Evolutionary conservation across 2,888 invertebrate species (phyloP).

Genomic region (Papilio elwesi): DNA sequence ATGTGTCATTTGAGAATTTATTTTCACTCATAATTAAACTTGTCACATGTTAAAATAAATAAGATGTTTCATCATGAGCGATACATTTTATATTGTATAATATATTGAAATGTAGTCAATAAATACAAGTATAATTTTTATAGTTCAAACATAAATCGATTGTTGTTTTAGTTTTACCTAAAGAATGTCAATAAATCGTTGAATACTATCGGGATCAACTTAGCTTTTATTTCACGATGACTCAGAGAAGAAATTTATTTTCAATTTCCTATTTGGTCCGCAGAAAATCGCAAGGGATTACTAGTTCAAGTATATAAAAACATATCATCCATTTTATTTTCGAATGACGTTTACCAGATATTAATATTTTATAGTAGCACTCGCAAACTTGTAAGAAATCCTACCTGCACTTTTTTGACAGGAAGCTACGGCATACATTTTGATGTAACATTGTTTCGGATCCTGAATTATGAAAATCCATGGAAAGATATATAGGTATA

Average conservation of each 20-base stretch:
- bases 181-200: slow-evolving; percentile 1
- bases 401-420: too few relatives aligned
- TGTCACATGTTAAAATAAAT: too few relatives aligned
- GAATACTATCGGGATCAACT: slow-evolving; percentile 21
- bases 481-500: too few relatives aligned
- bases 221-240: slow-evolving; percentile 18
- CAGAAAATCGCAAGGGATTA: slow-evolving; percentile 4
- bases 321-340: not conserved
- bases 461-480: too few relatives aligned
- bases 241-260: slow-evolving; percentile 21
- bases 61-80: too few relatives aligned
- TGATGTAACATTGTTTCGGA: too few relatives aligned
- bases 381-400: too few relatives aligned
- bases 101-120: too few relatives aligned
- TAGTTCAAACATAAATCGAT: not conserved
- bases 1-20: not conserved
- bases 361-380: not conserved
- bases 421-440: too few relatives aligned
- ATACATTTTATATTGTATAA: too few relatives aligned
- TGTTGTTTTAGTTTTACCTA: not conserved
- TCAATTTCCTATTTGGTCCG: slow-evolving; percentile 22
- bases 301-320: slow-evolving; percentile 1
- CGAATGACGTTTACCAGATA: not conserved
- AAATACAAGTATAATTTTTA: not conserved
- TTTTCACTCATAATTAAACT: too few relatives aligned